Base-by-base conservation (phyloP, 2,888 invertebrate genomes). In the Parasteatoda lunata region DNA sequence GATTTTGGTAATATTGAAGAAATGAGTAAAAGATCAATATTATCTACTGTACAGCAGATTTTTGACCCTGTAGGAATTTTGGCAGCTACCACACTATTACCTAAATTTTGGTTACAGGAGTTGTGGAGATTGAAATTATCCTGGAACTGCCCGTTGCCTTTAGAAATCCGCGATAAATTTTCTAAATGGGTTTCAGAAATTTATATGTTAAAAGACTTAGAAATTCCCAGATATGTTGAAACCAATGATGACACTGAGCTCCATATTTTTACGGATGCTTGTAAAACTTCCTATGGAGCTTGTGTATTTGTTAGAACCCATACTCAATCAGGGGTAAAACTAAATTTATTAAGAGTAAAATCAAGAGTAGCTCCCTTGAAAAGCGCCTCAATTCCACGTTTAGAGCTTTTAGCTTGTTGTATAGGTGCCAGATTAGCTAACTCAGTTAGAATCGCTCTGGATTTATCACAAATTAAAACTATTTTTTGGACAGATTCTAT, bases 371-470 rank as follows among this genome's bases (percentile, higher is more conserved):
- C 77, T 47, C 77, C 45, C 5, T 45, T 54, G 3, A 78, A 78
- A 6, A 7, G 13, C 5, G 13, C 54, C 8, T 69, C 45, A 3
- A 69, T 78, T 5, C 69, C 54, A 1, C 15, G n/a, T 13, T n/a
- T 78, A 8, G 77, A 78, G 45, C 48, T 78, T n/a, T n/a, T n/a
- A 47, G 13, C 77, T 8, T 69, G 47, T 13, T 54, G 52, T 4
- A 54, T 52, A 9, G 77, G 54, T 45, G 65, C 77, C 5, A 78
- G 52, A 54, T 52, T 69, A 54, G 52, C 69, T n/a, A 45, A 13
- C n/a, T 68, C 69, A 3, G n/a, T 54, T 78, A 69, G 68, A 69
- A 54, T 45, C 69, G 52, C 52, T 69, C 68, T 59, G 48, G 79
- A 64, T 71, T 71, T n/a, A n/a, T n/a, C n/a, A n/a, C n/a, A n/a